phyloP scores from a whole-genome alignment of 2,113 vertebrate species.

The Syngnathoides biaculeatus region DNA sequence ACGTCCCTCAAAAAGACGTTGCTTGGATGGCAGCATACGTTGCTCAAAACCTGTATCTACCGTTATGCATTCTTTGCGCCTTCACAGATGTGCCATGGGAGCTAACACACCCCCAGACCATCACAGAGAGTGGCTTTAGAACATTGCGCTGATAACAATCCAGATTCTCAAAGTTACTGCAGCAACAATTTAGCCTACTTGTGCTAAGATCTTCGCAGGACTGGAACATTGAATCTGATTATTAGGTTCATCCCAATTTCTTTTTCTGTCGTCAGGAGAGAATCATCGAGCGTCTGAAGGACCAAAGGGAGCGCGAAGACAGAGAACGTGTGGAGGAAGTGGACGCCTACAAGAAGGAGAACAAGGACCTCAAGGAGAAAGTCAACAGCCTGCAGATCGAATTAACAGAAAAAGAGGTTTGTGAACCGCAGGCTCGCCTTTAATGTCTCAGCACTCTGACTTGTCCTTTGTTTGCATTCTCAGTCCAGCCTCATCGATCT shows the following conservation, averaged over 20 bases:
- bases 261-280: slow-evolving; percentile 79
- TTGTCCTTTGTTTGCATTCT: slow-evolving; percentile 47
- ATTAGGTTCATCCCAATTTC: slow-evolving; percentile 1
- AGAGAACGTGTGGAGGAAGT: slow-evolving; percentile 93
- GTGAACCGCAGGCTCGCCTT: slow-evolving; percentile 23
- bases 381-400: slow-evolving; percentile 94
- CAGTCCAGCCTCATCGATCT: slow-evolving; percentile 96
- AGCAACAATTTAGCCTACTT: background rate
- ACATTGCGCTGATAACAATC: too few relatives aligned
- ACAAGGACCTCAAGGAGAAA: slow-evolving; percentile 97
- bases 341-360: slow-evolving; percentile 95
- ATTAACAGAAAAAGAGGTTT: slow-evolving; percentile 95
- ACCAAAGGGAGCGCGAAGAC: slow-evolving; percentile 95
- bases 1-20: too few relatives aligned
- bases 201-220: background rate
- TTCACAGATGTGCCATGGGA: too few relatives aligned
- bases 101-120: too few relatives aligned
- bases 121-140: too few relatives aligned
- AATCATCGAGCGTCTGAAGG: slow-evolving; percentile 98
- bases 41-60: too few relatives aligned
- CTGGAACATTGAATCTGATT: background rate
- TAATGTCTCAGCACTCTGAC: slow-evolving; percentile 5
- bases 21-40: too few relatives aligned
- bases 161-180: background rate
- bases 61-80: too few relatives aligned